Base-by-base conservation (phyloP, 2,113 vertebrate genomes). In the Nestor notabilis region DNA sequence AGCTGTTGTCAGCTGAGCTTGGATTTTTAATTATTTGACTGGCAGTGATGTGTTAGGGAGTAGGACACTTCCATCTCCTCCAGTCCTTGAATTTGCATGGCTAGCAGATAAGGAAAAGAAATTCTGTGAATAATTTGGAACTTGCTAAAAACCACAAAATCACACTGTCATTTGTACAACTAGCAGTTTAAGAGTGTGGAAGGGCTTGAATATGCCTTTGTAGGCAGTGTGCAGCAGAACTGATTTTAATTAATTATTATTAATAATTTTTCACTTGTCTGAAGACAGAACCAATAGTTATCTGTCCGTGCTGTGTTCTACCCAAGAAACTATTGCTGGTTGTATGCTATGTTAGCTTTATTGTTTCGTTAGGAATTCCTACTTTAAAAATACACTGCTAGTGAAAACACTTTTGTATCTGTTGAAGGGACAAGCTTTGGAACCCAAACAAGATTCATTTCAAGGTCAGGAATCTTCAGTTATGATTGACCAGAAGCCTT, bases 401-500 rank as follows among this genome's bases (percentile, higher is more conserved):
- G 47, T 85, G 56, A 95, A 91, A 83, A 29, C 58, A 13, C 58
- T 81, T 97, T 50, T 95, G 11, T 97, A 65, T 98, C 68, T 97
- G 56, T 98, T 96, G 72, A 97, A 99, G 99, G 98, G 98, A 66
- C 99, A 99, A 95, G 93, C 98, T 89, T 91, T 99, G 96, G 99
- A 99, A 71, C 87, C 98, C 64, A 98, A 98, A 75, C 97, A 99
- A 77, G 99, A 99, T 81, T 69, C 98, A 76, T 99, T 99, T 97
- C 98, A 98, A 87, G 97, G 98, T 46, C 98, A 99, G 27, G 99
- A 99, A 86, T 98, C 99, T 29, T 92, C 99, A 55, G 97, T 99
- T 60, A 97, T 98, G 95, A 98, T 99, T 95, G 99, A 99, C 16
- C 99, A 99, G 96, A 99, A 99, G 97, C 93, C 98, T 81, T 95